phyloP scores from a whole-genome alignment of 1,140 invertebrate genomes.

The Apis cerana region DNA sequence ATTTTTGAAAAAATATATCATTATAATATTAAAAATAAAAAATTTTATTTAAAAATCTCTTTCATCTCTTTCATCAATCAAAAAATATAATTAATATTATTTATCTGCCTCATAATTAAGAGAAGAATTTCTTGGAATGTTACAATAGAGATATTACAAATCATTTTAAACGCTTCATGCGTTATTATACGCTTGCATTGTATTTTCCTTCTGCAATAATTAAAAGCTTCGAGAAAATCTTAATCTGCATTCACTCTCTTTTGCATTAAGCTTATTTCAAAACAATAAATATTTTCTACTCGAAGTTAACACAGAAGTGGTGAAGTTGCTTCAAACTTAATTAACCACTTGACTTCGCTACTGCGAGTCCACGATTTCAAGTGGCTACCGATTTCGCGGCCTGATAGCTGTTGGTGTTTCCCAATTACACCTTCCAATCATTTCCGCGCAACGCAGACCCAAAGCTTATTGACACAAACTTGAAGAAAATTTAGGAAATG shows the following conservation, averaged over 20 bases:
- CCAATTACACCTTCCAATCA: neutral
- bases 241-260: no score
- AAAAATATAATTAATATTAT: no score
- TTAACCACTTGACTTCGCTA: neutral
- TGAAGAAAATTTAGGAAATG: neutral
- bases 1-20: no score
- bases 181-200: neutral
- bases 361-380: neutral
- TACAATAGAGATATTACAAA: no score
- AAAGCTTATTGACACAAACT: neutral
- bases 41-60: no score
- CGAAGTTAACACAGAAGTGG: neutral
- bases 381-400: neutral
- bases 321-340: neutral
- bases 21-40: no score
- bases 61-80: no score
- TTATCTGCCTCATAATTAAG: no score
- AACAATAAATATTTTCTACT: neutral
- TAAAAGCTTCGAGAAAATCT: neutral
- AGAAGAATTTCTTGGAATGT: no score
- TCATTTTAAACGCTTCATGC: no score
- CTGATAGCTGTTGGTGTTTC: neutral
- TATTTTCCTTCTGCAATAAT: neutral
- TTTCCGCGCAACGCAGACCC: neutral
- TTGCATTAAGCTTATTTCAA: neutral